Base-by-base conservation (phyloP, 2,797 vertebrate genomes). In the Bucorvus abyssinicus region DNA sequence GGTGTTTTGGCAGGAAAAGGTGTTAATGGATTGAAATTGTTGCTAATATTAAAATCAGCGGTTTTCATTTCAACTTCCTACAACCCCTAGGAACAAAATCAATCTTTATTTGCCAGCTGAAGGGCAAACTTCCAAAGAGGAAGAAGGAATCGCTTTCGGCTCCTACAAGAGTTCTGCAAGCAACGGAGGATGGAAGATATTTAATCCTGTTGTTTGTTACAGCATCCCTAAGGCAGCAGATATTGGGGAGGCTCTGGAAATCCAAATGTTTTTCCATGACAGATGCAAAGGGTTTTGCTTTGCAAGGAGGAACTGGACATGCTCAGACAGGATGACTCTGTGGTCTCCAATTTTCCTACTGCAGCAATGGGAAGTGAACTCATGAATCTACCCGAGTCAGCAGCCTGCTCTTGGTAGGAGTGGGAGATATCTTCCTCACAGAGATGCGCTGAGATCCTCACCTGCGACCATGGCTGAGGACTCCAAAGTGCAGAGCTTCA, bases 1-100 rank as follows among this genome's bases (percentile, higher is more conserved):
- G 83, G 84, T 76, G 89, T 89, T 95, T 82, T 67, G 78, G 67
- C 77, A 94, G 81, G 63, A 87, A 81, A 92, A 90, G 53, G 80
- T 59, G 74, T 71, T 22, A 84, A 87, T 79, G 70, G 76, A 61
- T 10, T 34, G 59, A 59, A 90, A 92, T 84, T 42, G n/a, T 73
- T 52, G 67, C 59, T 94, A 92, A 92, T 95, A 95, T 90, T 89
- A 92, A 93, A 94, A 94, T 86, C 4, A 65, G 21, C 24, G 65
- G 65, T 49, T 94, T 77, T 84, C 65, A 82, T 71, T 90, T 81
- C 89, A 63, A 55, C 68, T 71, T 91, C 40, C 77, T 93, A 44
- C 68, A 57, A 18, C 23, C 5, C n/a, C 13, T 38, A 69, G 59
- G 38, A 95, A 87, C 22, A 87, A 68, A 90, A 88, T 50, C 21